Evolutionary conservation across 2,113 vertebrate species (phyloP).

Genomic region (Ardeotis arabs): DNA sequence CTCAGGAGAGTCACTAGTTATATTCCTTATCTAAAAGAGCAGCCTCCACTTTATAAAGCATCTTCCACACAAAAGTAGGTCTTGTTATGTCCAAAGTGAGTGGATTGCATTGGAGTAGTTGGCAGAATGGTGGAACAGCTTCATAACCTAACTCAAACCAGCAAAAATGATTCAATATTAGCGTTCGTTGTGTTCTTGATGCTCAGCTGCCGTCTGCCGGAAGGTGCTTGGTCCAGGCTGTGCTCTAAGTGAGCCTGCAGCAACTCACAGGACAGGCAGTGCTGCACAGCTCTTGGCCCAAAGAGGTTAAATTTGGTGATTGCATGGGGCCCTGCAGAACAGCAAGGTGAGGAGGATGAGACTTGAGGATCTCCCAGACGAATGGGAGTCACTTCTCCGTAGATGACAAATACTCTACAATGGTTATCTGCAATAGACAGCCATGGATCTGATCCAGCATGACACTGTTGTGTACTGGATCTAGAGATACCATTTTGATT

Average conservation of each 20-base stretch:
- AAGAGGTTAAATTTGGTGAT: not conserved
- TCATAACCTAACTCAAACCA: not conserved
- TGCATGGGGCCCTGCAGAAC: not conserved
- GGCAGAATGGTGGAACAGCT: not conserved
- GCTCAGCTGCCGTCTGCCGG: not conserved
- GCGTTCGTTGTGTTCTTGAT: not conserved
- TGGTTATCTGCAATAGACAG: not conserved
- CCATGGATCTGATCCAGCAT: not conserved
- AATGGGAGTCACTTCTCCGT: not conserved
- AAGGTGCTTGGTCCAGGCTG: not conserved
- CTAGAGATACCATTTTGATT: not conserved
- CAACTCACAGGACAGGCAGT: rapidly evolving
- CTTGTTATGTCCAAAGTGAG: not conserved
- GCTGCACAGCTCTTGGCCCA: not conserved
- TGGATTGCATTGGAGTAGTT: not conserved
- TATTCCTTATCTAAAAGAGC: not conserved
- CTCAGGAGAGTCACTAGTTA: not conserved
- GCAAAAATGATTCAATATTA: not conserved
- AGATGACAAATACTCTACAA: not conserved
- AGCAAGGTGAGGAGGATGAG: not conserved
- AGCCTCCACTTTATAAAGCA: not conserved
- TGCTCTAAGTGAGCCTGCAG: not conserved
- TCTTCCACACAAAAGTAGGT: not conserved
- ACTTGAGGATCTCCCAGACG: not conserved
- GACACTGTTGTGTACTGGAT: not conserved